Evolutionary conservation across 92 coral and sea anemone species (phyloP).

Genomic region (Porites lobata): DNA sequence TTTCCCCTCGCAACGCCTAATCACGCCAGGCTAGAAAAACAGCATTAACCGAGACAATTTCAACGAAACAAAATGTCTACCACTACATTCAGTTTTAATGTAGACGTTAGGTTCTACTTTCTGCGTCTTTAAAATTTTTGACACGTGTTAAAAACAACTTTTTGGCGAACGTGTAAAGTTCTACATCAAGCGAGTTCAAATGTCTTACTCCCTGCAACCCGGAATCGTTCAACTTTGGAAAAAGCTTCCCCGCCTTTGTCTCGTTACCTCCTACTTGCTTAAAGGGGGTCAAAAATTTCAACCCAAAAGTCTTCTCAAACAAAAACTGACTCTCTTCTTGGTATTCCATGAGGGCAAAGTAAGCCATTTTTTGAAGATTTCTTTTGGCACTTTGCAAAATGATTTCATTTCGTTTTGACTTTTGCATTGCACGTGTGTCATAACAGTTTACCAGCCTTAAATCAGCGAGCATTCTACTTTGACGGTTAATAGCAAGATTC

Average conservation of each 20-base stretch:
- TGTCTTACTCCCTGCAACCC: constrained; percentile 42
- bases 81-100: too few relatives aligned
- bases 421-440: constrained; percentile 63
- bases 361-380: constrained; percentile 86
- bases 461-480: constrained; percentile 93
- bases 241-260: constrained; percentile 74
- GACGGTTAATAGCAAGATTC: constrained; percentile 95
- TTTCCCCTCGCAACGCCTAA: too few relatives aligned
- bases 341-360: constrained; percentile 93
- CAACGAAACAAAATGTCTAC: too few relatives aligned
- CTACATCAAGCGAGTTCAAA: constrained; percentile 80
- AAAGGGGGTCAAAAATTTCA: constrained; percentile 75
- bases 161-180: constrained; percentile 84
- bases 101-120: neutral
- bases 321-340: constrained; percentile 92
- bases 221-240: constrained; percentile 28
- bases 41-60: too few relatives aligned
- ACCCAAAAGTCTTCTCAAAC: constrained; percentile 91
- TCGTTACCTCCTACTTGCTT: constrained; percentile 64
- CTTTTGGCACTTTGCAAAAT: constrained; percentile 83
- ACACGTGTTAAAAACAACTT: constrained; percentile 82
- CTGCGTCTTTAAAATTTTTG: constrained; percentile 71
- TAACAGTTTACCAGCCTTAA: constrained; percentile 84
- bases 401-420: constrained; percentile 61
- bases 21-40: too few relatives aligned